phyloP scores from a whole-genome alignment of 2,888 invertebrate species.

The Branchellion lobata region DNA sequence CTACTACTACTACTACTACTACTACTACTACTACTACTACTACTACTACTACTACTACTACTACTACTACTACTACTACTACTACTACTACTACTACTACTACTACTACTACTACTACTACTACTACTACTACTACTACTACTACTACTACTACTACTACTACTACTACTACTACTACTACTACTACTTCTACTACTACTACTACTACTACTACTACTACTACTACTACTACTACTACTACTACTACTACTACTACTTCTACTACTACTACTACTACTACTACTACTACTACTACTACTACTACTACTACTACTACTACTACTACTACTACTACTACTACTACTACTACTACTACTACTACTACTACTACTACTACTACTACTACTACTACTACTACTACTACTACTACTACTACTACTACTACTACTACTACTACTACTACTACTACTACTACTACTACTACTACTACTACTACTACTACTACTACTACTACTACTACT shows the following conservation, averaged over 20 bases:
- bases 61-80: not conserved
- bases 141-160: constrained; percentile 23
- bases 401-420: constrained; percentile 3
- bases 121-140: constrained; percentile 23
- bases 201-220: constrained; percentile 1
- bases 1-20: constrained; percentile 35
- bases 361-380: constrained; percentile 29
- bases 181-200: constrained; percentile 8
- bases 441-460: constrained; percentile 29
- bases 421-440: constrained; percentile 29
- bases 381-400: constrained; percentile 27
- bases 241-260: constrained; percentile 12
- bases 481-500: constrained; percentile 29
- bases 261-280: constrained; percentile 17
- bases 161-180: constrained; percentile 4
- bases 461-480: constrained; percentile 29
- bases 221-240: constrained; percentile 17
- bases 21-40: constrained; percentile 25
- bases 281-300: constrained; percentile 10
- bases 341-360: constrained; percentile 29
- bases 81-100: not conserved
- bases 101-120: constrained; percentile 20
- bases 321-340: constrained; percentile 28
- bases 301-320: constrained; percentile 1
- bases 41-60: constrained; percentile 24